Percentiles rank a stretch among this genome's conserved stretches.
Conservation (phyloP, 2,113 vertebrate genomes). For the Alligator mississippiensis region DNA sequence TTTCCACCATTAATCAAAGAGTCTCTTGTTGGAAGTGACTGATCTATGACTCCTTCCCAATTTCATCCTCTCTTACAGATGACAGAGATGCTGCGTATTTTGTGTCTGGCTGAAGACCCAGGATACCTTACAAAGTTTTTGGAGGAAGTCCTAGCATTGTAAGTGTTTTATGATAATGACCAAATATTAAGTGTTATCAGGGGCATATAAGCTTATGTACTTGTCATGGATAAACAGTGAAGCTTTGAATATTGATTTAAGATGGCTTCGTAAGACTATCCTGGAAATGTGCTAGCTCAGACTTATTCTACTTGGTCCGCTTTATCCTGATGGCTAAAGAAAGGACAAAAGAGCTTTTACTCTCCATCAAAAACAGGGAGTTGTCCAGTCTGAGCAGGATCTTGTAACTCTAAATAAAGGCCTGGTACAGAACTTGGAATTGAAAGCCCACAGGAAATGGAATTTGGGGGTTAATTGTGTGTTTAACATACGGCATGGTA, state of each 20-base stretch:
- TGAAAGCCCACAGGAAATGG: not conserved
- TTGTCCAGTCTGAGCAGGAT: not conserved
- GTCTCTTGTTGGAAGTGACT: not conserved
- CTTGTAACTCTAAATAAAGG: not conserved
- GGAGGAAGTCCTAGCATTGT: constrained; percentile 88
- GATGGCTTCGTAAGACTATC: not conserved
- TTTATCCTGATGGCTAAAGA: not conserved
- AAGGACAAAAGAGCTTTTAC: not conserved
- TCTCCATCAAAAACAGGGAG: not conserved
- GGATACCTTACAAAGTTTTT: constrained; percentile 87
- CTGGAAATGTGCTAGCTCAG: not conserved
- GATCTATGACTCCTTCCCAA: not conserved
- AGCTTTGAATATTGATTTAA: not conserved
- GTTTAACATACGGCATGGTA: not conserved
- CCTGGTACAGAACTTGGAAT: not conserved
- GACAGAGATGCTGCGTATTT: constrained; percentile 88
- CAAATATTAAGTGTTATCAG: not conserved
- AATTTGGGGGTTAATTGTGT: not conserved
- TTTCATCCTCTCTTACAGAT: constrained; percentile 74
- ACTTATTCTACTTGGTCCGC: fast-evolving
- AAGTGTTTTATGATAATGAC: constrained; percentile 63
- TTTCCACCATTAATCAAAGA: not conserved
- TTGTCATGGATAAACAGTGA: not conserved
- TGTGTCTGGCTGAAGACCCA: constrained; percentile 90
- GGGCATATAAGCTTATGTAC: not conserved